Evolutionary conservation across 2,797 vertebrate genomes (phyloP).

Genomic region (Carcharodon carcharias): DNA sequence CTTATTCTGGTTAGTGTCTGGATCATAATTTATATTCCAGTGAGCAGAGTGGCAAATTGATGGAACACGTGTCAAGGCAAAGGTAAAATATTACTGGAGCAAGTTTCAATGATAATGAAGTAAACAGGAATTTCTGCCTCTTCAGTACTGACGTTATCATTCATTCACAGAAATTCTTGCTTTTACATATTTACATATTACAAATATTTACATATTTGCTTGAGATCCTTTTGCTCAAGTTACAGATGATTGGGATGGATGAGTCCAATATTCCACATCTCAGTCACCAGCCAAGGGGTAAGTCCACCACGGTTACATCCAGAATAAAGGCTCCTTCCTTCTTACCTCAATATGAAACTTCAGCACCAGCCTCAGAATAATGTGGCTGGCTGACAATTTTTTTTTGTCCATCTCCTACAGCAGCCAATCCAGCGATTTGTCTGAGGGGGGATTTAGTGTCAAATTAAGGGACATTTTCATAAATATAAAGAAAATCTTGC

Average conservation of each 20-base stretch:
- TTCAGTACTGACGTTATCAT: background rate
- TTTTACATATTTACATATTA: no score
- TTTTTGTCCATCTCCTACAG: background rate
- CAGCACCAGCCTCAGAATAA: background rate
- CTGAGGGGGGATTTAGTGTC: background rate
- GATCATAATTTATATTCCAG: background rate
- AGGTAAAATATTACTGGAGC: background rate
- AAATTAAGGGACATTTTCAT: background rate
- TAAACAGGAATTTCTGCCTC: background rate
- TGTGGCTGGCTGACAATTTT: background rate
- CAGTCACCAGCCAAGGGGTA: background rate
- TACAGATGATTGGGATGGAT: no score
- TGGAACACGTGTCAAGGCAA: background rate
- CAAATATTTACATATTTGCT: background rate
- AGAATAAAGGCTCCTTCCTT: background rate
- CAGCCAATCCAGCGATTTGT: background rate
- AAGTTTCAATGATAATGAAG: background rate
- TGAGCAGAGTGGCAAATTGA: background rate
- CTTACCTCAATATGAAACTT: background rate
- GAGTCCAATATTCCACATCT: background rate
- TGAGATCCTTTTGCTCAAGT: background rate
- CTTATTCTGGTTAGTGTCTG: background rate
- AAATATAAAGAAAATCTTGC: background rate
- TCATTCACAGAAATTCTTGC: background rate
- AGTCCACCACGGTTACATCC: background rate